Evolutionary conservation across 1,140 invertebrate genomes (phyloP).

Genomic region (Saccostrea glomerata): DNA sequence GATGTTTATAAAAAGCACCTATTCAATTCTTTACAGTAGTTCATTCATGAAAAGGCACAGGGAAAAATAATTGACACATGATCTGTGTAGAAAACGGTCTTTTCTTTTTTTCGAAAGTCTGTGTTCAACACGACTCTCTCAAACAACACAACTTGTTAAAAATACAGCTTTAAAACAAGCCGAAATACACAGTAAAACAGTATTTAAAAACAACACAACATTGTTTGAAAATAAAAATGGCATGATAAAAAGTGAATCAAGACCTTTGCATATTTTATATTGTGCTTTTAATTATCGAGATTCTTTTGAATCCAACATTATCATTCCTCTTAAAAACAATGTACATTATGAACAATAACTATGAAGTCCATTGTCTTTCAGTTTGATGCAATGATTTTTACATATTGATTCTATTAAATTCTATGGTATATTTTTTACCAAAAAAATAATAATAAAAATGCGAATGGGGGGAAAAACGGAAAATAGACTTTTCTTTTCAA

Average conservation of each 20-base stretch:
- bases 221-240: constrained; percentile 14
- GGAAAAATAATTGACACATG: constrained; percentile 5
- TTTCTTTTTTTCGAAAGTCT: not conserved
- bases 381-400: not conserved
- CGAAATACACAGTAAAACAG: not conserved
- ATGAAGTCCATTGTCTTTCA: not conserved
- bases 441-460: not conserved
- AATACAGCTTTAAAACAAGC: constrained; percentile 34
- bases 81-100: not conserved
- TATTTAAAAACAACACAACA: constrained; percentile 18
- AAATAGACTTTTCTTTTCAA: not conserved
- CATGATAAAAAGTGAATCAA: constrained; percentile 17
- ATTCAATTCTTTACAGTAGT: not conserved
- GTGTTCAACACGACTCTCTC: constrained; percentile 14
- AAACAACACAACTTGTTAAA: constrained; percentile 9
- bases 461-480: not conserved
- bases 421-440: not conserved
- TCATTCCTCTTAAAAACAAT: not conserved
- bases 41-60: constrained; percentile 26
- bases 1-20: constrained; percentile 16
- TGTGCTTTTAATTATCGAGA: constrained; percentile 24
- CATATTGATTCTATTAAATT: not conserved
- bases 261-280: constrained; percentile 31
- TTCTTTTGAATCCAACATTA: constrained; percentile 14
- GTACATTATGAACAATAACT: not conserved